phyloP scores from a whole-genome alignment of 2,888 invertebrate genomes.

The Caprella mutica region DNA sequence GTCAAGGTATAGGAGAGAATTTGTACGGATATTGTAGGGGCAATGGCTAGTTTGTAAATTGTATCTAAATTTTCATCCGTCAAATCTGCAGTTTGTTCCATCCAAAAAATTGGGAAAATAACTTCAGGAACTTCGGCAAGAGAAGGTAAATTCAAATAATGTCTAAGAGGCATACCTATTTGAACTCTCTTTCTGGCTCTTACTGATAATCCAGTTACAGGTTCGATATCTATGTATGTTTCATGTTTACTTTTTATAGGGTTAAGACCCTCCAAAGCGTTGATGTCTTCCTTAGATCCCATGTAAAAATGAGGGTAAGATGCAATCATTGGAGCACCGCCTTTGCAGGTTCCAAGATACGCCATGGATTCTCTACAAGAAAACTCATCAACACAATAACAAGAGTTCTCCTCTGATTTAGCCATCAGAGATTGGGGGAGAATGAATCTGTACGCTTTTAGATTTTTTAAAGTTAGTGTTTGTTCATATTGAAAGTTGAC shows the following conservation, averaged over 20 bases:
- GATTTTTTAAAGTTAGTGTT: conserved; percentile 35
- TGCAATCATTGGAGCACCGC: conserved; percentile 54
- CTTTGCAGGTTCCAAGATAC: conserved; percentile 20
- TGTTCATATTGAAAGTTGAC: conserved; percentile 36
- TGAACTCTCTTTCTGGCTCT: conserved; percentile 29
- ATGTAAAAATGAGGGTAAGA: conserved; percentile 59
- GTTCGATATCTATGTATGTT: conserved; percentile 31
- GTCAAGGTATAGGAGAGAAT: neutral
- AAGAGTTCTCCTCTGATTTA: conserved; percentile 36
- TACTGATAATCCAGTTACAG: conserved; percentile 24
- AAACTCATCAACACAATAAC: conserved; percentile 36
- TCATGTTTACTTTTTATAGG: conserved; percentile 24
- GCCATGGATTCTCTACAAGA: conserved; percentile 28
- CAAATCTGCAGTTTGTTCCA: conserved; percentile 18
- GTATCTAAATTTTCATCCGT: neutral
- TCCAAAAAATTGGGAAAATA: conserved; percentile 28
- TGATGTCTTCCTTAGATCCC: conserved; percentile 34
- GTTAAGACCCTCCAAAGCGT: conserved; percentile 16
- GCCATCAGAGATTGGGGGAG: conserved; percentile 35
- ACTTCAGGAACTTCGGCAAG: conserved; percentile 18
- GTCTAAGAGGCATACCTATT: conserved; percentile 22
- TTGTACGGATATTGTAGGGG: neutral
- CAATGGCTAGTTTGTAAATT: neutral
- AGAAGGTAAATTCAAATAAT: conserved; percentile 18
- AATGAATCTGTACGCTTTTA: conserved; percentile 37